These are phyloP conservation scores for Hemibagrus wyckioides DNA, from an alignment of 2,113 vertebrate species.

Conservation along the genomic window DNA sequence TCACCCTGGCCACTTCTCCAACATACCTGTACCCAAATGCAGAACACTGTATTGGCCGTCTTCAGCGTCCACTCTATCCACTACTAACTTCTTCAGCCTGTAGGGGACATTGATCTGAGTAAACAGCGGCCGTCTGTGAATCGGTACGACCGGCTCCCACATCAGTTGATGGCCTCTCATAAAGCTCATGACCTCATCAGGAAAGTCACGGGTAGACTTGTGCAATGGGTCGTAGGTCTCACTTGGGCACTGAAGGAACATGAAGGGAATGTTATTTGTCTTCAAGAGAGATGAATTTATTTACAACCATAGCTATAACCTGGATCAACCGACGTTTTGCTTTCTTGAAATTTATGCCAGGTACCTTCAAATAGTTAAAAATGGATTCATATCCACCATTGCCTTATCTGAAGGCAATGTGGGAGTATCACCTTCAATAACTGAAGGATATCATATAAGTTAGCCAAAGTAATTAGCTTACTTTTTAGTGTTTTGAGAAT, in stretches of 20 bases:
- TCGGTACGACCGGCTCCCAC: constrained; percentile 82
- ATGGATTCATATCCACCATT: background rate
- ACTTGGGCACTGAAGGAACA: constrained; percentile 79
- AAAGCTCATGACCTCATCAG: constrained; percentile 85
- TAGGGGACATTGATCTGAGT: constrained; percentile 67
- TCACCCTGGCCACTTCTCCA: background rate
- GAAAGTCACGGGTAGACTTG: constrained; percentile 83
- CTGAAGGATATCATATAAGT: background rate
- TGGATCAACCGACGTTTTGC: background rate
- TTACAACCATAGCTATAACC: background rate
- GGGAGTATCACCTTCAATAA: background rate
- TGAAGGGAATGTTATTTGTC: background rate
- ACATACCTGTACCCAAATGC: constrained; percentile 84
- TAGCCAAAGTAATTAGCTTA: background rate
- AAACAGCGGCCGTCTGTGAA: constrained; percentile 73
- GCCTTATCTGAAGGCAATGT: background rate
- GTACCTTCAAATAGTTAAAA: background rate
- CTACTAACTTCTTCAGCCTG: constrained; percentile 75
- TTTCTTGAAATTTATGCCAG: background rate
- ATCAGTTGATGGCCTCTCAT: constrained; percentile 85
- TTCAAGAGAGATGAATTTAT: background rate
- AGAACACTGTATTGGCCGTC: constrained; percentile 74
- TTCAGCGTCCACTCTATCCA: constrained; percentile 78
- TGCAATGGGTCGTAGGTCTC: constrained; percentile 81
- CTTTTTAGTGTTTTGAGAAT: background rate